These are phyloP conservation scores for Apodemus sylvaticus DNA, from an alignment of 2,113 vertebrate genomes.

Conservation along the genomic window DNA sequence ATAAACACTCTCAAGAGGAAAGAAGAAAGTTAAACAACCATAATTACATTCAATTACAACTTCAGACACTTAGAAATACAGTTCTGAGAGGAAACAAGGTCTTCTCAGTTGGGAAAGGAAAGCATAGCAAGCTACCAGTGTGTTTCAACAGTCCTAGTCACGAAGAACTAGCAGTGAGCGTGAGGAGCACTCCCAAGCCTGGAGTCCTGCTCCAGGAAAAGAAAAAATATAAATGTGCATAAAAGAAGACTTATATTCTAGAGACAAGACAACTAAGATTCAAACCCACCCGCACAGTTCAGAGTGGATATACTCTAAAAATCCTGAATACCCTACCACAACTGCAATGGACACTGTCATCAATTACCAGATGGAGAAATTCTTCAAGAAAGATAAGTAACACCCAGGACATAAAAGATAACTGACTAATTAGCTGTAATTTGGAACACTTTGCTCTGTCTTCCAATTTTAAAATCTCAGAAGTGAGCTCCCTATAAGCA, in stretches of 20 bases:
- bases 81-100: conserved; percentile 59
- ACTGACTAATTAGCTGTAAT: conserved; percentile 51
- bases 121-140: neutral
- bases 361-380: neutral
- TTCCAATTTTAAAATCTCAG: conserved; percentile 71
- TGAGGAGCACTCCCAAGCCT: neutral
- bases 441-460: neutral
- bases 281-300: neutral
- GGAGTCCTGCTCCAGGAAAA: neutral
- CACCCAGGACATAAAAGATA: neutral
- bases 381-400: neutral
- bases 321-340: neutral
- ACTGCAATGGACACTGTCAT: neutral
- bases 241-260: neutral
- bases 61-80: conserved; percentile 57
- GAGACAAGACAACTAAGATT: neutral
- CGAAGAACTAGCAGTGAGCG: neutral
- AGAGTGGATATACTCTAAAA: neutral
- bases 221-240: neutral
- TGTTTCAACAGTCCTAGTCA: conserved; percentile 33
- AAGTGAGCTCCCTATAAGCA: conserved; percentile 9
- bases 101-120: conserved; percentile 40
- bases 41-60: conserved; percentile 68
- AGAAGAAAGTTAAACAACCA: conserved; percentile 69
- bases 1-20: conserved; percentile 73